These are phyloP conservation scores for Wiebesia pumilae DNA, from an alignment of 1,140 invertebrate genomes.

Conservation along the genomic window DNA sequence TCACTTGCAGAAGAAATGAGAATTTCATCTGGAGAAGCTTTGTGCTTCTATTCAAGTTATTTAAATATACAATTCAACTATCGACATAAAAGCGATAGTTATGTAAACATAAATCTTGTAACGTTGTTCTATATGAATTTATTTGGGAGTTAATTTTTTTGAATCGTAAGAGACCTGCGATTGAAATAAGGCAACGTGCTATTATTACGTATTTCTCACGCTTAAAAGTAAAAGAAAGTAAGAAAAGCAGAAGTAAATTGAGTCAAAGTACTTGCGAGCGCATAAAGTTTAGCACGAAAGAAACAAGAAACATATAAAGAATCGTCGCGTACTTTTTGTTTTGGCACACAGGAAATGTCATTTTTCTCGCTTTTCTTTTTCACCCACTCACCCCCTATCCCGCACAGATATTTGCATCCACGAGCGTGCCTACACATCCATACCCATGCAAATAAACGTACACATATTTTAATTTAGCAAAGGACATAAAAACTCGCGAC, in stretches of 20 bases:
- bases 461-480: conserved; percentile 20
- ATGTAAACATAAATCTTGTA: neutral
- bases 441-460: too few relatives aligned
- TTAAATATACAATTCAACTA: too few relatives aligned
- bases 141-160: neutral
- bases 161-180: neutral
- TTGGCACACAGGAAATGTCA: neutral
- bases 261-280: neutral
- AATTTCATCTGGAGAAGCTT: too few relatives aligned
- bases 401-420: neutral
- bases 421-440: too few relatives aligned
- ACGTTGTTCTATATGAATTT: neutral
- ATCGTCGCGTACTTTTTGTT: neutral
- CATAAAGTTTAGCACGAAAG: conserved; percentile 1
- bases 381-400: too few relatives aligned
- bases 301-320: neutral
- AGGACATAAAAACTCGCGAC: conserved; percentile 48
- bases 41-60: too few relatives aligned
- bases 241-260: neutral
- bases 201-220: neutral
- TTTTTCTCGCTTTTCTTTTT: neutral
- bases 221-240: neutral
- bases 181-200: neutral
- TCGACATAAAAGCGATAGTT: neutral
- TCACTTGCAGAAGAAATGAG: too few relatives aligned